phyloP scores from a whole-genome alignment of 2,113 vertebrate species.

The Callospermophilus lateralis region DNA sequence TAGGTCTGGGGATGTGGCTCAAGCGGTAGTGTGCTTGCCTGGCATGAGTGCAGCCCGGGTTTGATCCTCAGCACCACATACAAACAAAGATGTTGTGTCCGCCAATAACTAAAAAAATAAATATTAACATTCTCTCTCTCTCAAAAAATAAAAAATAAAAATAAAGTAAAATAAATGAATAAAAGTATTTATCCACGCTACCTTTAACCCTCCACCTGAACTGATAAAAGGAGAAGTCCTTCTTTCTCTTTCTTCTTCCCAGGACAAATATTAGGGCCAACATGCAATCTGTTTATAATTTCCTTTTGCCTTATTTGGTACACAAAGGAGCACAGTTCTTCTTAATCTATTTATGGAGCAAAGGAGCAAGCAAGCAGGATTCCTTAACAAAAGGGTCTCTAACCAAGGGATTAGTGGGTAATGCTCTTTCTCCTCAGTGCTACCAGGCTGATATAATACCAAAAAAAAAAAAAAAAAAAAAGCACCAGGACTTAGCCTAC shows the following conservation, averaged over 20 bases:
- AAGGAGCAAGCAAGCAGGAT: neutral
- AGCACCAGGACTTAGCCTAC: neutral
- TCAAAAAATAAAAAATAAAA: neutral
- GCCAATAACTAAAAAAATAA: too few species aligned
- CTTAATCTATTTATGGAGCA: constrained; percentile 3
- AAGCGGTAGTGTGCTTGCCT: too few species aligned
- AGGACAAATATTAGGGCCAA: neutral
- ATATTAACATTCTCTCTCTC: too few species aligned
- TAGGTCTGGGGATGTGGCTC: neutral
- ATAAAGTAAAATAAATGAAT: constrained; percentile 1
- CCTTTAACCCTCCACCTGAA: neutral
- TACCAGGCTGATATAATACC: neutral
- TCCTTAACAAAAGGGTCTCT: constrained; percentile 23
- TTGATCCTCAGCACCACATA: too few species aligned
- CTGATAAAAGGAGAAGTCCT: neutral
- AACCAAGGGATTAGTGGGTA: neutral
- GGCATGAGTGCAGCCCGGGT: too few species aligned
- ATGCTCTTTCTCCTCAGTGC: neutral
- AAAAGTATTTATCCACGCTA: neutral
- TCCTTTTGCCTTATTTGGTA: constrained; percentile 34
- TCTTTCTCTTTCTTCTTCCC: neutral
- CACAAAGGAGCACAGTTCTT: neutral
- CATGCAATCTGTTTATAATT: neutral
- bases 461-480: neutral
- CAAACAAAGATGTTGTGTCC: too few species aligned